These are phyloP conservation scores for Rugalucina vietnamica DNA, from an alignment of 2,888 invertebrate species.

Conservation along the genomic window DNA sequence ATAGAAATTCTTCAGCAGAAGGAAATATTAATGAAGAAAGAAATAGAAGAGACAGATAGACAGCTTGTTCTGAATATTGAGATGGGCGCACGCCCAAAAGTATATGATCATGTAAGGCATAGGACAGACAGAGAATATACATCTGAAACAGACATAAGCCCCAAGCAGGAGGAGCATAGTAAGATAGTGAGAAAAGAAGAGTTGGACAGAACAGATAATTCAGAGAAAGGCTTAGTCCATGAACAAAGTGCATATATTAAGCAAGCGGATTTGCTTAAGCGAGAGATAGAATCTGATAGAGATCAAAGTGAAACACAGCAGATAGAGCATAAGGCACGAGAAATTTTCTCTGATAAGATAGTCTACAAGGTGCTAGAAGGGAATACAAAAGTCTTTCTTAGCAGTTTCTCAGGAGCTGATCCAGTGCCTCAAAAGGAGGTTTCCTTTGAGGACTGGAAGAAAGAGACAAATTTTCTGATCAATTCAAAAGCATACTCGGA, in stretches of 20 bases:
- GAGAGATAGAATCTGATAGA: background rate
- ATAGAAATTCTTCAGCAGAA: background rate
- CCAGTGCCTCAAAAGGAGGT: background rate
- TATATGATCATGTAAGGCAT: background rate
- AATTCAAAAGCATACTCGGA: background rate
- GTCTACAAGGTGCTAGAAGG: background rate
- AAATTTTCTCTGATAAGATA: too few species aligned
- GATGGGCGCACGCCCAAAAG: background rate
- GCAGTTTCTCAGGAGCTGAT: background rate
- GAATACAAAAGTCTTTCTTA: background rate
- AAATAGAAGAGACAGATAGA: background rate
- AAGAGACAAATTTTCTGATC: background rate
- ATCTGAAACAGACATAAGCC: background rate
- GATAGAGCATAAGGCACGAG: background rate
- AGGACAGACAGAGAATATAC: background rate
- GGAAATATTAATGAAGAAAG: background rate
- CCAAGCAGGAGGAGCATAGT: background rate
- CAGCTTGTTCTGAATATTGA: background rate
- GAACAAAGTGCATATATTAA: background rate
- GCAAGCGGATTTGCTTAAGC: background rate
- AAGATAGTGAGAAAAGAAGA: background rate
- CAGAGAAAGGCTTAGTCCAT: background rate
- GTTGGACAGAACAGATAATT: background rate
- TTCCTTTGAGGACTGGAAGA: background rate
- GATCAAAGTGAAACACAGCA: background rate